Percentiles rank a stretch among this genome's conserved stretches.
Conservation (phyloP, 2,888 invertebrate species). For the Sepiola atlantica region DNA sequence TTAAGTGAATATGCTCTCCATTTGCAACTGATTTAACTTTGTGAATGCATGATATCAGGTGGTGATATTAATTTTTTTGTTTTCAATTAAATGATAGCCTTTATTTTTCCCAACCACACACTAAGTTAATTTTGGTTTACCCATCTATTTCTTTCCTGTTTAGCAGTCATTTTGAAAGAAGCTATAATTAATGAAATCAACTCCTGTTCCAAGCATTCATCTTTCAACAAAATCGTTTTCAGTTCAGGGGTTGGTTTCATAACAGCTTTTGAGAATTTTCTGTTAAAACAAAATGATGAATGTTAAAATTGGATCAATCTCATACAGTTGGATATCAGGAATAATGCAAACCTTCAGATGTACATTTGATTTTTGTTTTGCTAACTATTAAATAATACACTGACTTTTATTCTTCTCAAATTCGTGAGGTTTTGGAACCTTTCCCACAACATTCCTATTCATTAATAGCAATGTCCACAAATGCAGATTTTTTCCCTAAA, state of each 20-base stretch:
- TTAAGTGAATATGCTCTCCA: background rate
- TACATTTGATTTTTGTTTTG: background rate
- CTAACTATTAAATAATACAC: background rate
- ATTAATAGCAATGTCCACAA: background rate
- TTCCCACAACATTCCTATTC: background rate
- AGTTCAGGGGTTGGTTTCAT: background rate
- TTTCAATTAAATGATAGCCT: background rate
- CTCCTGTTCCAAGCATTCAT: background rate
- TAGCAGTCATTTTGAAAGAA: background rate
- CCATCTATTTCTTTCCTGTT: background rate
- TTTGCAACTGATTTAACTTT: background rate
- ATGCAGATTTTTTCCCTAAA: background rate
- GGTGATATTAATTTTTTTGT: background rate
- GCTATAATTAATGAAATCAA: background rate
- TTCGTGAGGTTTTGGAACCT: background rate
- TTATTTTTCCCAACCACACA: background rate
- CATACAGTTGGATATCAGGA: background rate
- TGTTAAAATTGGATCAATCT: background rate
- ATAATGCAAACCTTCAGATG: background rate
- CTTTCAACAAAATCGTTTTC: background rate
- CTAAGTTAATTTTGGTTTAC: background rate
- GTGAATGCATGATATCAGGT: background rate
- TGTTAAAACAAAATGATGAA: background rate
- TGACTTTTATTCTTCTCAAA: background rate
- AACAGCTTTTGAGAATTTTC: background rate